These are phyloP conservation scores for Nephrotoma flavescens DNA, from an alignment of 2,888 invertebrate species.

Conservation along the genomic window DNA sequence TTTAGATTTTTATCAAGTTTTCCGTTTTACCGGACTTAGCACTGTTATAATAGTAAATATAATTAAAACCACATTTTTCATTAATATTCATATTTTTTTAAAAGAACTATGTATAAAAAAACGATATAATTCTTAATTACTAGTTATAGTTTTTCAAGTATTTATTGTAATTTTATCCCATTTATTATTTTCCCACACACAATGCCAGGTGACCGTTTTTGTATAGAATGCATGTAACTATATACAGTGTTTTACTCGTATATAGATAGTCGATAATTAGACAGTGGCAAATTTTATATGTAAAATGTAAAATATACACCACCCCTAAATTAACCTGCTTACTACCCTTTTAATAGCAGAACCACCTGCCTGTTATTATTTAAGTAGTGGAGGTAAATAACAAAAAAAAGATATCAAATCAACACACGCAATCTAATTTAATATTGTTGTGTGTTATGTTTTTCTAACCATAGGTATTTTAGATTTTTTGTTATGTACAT, in stretches of 20 bases:
- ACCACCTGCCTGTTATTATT: neutral
- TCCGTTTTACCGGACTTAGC: too few species aligned
- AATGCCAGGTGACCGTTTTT: too few species aligned
- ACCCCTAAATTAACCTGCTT: neutral
- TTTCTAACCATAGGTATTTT: neutral
- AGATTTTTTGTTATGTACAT: neutral
- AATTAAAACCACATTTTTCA: too few species aligned
- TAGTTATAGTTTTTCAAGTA: neutral
- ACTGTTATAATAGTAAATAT: too few species aligned
- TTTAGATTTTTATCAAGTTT: too few species aligned
- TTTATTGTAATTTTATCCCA: neutral
- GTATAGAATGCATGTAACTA: neutral
- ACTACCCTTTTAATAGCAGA: neutral
- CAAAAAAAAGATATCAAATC: neutral
- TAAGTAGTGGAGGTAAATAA: neutral
- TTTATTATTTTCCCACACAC: neutral
- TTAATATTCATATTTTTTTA: too few species aligned
- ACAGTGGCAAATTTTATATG: neutral
- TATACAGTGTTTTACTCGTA: neutral
- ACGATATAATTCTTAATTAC: neutral
- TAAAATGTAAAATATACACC: neutral
- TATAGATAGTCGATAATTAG: neutral
- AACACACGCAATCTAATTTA: neutral
- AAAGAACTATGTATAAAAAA: too few species aligned
- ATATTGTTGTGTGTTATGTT: neutral